Evolutionary conservation across 2,888 invertebrate genomes (phyloP), one percentile per base, ranked within the genome.

Genomic region (Laothoe populi): DNA sequence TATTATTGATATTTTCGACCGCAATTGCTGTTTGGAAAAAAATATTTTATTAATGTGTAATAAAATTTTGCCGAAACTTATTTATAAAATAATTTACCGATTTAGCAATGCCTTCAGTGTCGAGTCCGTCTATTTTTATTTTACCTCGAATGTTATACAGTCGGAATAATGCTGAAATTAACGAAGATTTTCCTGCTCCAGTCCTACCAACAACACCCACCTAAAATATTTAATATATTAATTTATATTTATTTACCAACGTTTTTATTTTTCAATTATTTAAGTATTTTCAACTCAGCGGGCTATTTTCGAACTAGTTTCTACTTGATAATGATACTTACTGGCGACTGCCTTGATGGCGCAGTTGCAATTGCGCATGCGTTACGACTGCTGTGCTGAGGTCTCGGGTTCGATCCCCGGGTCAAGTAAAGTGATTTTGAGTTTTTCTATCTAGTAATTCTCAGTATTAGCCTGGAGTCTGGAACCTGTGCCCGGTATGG

Each of bases 121-220:
- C 94, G 0, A 96, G 75, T 8, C 92, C 95, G 75, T 98, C 98
- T 63, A 98, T 96, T 63, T 90, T 79, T 44, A 98, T 95, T 13
- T 85, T 87, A 0, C 98, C 98, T 31, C 94, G 94, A 44, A 95
- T 81, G 57, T 95, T 93, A 26, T 95, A 94, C 59, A 98, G 84
- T 59, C 97, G 94, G 84, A 98, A 98, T 23, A 98, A 86, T 1
- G 96, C 96, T 0, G 96, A 94, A 72, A 97, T 95, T 57, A 96
- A 85, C 0, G 96, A 96, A 0, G 96, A 96, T 81, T 97, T 97
- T n/a, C 97, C 97, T 0, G 97, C 97, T 0, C 97, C 97, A 0
- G 97, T 97, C 72, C 97, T 88, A 0, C 97, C 97, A 2, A 97
- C 96, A 8, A 97, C 95, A 3, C 97, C 97, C 24, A 97, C 93